Percentiles rank a stretch among this genome's conserved stretches.
These are phyloP conservation scores for Yponomeuta plumbellus DNA, from an alignment of 2,888 invertebrate species.

Conservation along the genomic window DNA sequence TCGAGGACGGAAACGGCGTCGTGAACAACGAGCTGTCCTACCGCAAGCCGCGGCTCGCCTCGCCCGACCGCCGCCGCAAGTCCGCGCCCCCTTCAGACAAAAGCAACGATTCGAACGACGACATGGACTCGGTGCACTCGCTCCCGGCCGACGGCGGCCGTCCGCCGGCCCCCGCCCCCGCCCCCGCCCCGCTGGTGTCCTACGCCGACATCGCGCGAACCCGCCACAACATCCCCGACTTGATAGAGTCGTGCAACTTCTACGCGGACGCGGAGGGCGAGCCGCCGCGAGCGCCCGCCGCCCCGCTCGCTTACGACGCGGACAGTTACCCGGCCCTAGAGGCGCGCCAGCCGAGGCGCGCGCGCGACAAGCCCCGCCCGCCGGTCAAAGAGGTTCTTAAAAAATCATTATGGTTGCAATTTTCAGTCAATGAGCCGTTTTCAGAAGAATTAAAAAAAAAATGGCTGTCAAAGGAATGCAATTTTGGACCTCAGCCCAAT, in stretches of 20 bases:
- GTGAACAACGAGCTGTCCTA: constrained; percentile 24
- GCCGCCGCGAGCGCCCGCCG: constrained; percentile 19
- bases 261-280: constrained; percentile 51
- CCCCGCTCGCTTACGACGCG: constrained; percentile 24
- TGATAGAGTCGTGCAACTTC: constrained; percentile 72
- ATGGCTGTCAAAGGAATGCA: too few relatives aligned
- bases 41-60: constrained; percentile 28
- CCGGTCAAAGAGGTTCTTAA: too few relatives aligned
- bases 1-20: constrained; percentile 51
- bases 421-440: too few relatives aligned
- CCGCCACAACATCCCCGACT: constrained; percentile 67
- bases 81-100: constrained; percentile 91
- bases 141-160: constrained; percentile 57
- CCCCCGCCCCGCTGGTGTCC: constrained; percentile 74
- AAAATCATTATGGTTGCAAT: too few relatives aligned
- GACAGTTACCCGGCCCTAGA: constrained; percentile 61
- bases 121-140: constrained; percentile 90
- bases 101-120: constrained; percentile 86
- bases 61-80: constrained; percentile 72
- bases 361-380: constrained; percentile 11
- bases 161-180: constrained; percentile 71
- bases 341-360: constrained; percentile 24
- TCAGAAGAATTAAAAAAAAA: too few relatives aligned
- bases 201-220: constrained; percentile 89
- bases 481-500: too few relatives aligned